Conservation (phyloP, 2,113 vertebrate species). For the Morone saxatilis region DNA sequence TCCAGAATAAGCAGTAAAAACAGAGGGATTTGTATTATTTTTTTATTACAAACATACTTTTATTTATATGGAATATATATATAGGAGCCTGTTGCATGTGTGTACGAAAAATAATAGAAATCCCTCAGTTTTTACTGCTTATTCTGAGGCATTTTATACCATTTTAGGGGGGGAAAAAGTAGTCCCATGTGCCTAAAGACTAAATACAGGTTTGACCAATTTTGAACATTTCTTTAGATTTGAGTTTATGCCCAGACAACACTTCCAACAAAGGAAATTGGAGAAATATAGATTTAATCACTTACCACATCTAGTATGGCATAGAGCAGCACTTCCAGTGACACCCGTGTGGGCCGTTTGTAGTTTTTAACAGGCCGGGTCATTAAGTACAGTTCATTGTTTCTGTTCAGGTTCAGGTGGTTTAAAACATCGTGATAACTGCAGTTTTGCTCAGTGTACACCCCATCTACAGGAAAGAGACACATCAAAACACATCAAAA, state of each 20-base stretch:
- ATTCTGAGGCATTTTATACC: too few species aligned
- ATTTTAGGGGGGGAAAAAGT: too few species aligned
- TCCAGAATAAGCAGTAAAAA: too few species aligned
- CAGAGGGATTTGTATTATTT: too few species aligned
- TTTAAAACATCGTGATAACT: constrained; percentile 74
- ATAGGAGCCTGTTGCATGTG: too few species aligned
- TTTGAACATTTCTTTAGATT: not conserved
- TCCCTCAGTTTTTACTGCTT: too few species aligned
- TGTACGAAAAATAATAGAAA: too few species aligned
- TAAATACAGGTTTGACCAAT: too few species aligned
- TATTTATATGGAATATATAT: too few species aligned
- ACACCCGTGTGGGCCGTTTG: constrained; percentile 52
- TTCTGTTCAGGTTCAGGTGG: constrained; percentile 66
- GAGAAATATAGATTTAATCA: not conserved
- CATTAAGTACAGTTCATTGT: constrained; percentile 64
- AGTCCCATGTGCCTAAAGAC: too few species aligned
- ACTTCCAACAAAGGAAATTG: too few species aligned
- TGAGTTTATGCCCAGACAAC: not conserved
- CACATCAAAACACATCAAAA: not conserved
- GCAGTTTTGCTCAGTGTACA: constrained; percentile 53
- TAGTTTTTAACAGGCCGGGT: constrained; percentile 72
- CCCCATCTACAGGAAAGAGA: constrained; percentile 14
- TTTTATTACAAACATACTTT: too few species aligned
- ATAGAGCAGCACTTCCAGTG: constrained; percentile 69
- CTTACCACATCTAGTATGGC: constrained; percentile 78